Percentiles rank a stretch among this genome's conserved stretches.
These are phyloP conservation scores for Lordiphosa stackelbergi DNA, from an alignment of 1,140 invertebrate genomes.

Conservation along the genomic window DNA sequence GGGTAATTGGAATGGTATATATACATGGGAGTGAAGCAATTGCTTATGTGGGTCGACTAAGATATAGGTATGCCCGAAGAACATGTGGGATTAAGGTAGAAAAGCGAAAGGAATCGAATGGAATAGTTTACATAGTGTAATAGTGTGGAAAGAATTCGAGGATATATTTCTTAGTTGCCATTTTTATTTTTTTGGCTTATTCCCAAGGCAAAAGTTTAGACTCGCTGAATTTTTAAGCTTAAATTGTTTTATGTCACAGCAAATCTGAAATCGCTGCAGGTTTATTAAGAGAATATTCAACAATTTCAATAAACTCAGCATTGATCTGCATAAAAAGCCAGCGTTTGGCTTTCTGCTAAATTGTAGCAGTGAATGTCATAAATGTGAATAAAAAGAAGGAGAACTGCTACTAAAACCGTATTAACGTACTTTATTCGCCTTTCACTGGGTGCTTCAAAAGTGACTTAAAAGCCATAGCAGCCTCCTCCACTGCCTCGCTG, in stretches of 20 bases:
- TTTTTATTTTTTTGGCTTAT: background rate
- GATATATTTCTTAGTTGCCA: no score
- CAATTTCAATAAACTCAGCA: constrained; percentile 58
- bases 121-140: no score
- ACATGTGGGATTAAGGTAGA: background rate
- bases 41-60: constrained; percentile 28
- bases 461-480: constrained; percentile 47
- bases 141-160: background rate
- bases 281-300: constrained; percentile 49
- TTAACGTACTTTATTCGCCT: constrained; percentile 65
- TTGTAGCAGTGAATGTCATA: constrained; percentile 68
- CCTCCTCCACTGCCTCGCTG: constrained; percentile 12
- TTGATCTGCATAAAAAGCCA: constrained; percentile 52
- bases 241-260: constrained; percentile 14
- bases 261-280: constrained; percentile 31
- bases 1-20: constrained; percentile 9
- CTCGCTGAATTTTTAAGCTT: background rate
- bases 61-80: constrained; percentile 21
- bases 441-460: constrained; percentile 28
- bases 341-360: constrained; percentile 38
- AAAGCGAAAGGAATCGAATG: constrained; percentile 21
- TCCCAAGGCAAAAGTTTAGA: background rate
- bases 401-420: constrained; percentile 47
- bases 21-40: constrained; percentile 6
- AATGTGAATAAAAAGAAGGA: constrained; percentile 40